A percentile compares a stretch with the other conserved stretches of the same genome.
These are phyloP conservation scores for Scolopax mira DNA, from an alignment of 2,113 vertebrate species.

Conservation along the genomic window DNA sequence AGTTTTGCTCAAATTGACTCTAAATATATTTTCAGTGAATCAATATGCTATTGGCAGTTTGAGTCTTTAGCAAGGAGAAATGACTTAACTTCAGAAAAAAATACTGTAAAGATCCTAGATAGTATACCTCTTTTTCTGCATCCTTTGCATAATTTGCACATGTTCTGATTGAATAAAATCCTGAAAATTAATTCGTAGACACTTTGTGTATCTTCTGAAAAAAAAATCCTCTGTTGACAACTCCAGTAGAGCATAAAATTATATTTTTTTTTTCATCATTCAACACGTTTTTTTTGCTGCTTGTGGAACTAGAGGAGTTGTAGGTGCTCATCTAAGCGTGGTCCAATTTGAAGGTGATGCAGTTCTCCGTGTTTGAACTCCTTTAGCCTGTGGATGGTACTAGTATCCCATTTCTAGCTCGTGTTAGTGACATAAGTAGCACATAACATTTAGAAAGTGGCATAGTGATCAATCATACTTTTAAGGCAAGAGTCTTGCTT, in stretches of 20 bases:
- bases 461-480: neutral
- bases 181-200: neutral
- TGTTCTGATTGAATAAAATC: neutral
- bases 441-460: neutral
- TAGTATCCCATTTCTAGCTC: neutral
- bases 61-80: neutral
- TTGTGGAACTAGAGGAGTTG: neutral
- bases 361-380: neutral
- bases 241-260: neutral
- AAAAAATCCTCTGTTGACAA: neutral
- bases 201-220: neutral
- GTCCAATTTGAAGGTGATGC: neutral
- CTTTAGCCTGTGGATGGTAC: neutral
- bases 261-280: neutral
- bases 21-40: neutral
- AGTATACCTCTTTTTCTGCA: neutral
- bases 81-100: neutral
- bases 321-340: neutral
- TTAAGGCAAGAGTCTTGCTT: neutral
- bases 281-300: neutral
- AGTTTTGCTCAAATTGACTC: neutral
- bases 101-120: neutral
- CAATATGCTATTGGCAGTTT: neutral
- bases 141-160: neutral
- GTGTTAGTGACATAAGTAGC: neutral